These are phyloP conservation scores for Drosophila ficusphila DNA, from an alignment of 1,140 invertebrate genomes.

Conservation along the genomic window DNA sequence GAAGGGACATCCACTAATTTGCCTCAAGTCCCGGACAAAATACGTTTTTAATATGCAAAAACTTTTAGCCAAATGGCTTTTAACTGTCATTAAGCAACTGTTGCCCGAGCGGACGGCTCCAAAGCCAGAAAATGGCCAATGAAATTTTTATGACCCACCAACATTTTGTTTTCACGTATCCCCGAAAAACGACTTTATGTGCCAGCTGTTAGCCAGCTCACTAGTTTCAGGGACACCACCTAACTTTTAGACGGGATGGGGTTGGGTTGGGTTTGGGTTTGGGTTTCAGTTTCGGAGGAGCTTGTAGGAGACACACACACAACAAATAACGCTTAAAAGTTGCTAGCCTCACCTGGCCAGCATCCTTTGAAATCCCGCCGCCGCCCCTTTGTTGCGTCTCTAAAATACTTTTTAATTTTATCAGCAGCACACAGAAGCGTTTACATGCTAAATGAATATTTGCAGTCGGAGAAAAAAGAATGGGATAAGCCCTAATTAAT, in stretches of 20 bases:
- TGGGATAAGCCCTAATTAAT: not conserved
- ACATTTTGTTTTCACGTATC: slow-evolving; percentile 54
- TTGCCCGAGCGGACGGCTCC: slow-evolving; percentile 43
- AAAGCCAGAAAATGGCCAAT: slow-evolving; percentile 70
- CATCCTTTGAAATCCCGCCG: slow-evolving; percentile 19
- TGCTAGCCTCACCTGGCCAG: slow-evolving; percentile 33
- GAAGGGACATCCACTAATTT: slow-evolving; percentile 53
- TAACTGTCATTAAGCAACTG: slow-evolving; percentile 81
- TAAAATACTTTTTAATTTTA: slow-evolving; percentile 82
- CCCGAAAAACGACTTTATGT: slow-evolving; percentile 38
- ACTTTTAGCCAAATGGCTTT: slow-evolving; percentile 79
- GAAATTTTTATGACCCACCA: slow-evolving; percentile 74
- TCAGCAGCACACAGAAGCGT: slow-evolving; percentile 62
- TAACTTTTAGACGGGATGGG: slow-evolving; percentile 1
- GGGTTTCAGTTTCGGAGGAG: not conserved
- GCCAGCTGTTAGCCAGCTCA: slow-evolving; percentile 48
- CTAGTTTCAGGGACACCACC: slow-evolving; percentile 39
- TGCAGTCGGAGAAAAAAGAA: slow-evolving; percentile 46
- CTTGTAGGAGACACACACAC: slow-evolving; percentile 22
- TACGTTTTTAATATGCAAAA: slow-evolving; percentile 82
- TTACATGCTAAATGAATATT: slow-evolving; percentile 67
- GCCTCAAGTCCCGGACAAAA: slow-evolving; percentile 43
- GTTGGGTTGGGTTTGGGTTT: not conserved
- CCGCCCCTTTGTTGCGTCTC: slow-evolving; percentile 49
- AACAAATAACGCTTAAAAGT: slow-evolving; percentile 60